Conservation (phyloP, 2,888 invertebrate species). For the Drosophila vallismaia region DNA sequence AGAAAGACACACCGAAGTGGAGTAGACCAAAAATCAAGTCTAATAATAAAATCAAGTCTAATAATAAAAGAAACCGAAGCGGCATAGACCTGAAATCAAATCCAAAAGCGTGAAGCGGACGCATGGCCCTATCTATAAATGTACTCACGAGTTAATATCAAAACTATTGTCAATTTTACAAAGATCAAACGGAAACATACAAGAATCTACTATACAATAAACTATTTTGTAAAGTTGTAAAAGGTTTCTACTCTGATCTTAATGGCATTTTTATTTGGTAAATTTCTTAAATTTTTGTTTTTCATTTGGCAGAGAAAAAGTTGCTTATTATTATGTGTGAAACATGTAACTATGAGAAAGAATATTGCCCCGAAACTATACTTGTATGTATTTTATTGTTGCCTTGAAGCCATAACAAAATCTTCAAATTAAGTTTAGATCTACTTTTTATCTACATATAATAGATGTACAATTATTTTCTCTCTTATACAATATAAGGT, state of each 20-base stretch:
- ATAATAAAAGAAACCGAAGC: conserved; percentile 8
- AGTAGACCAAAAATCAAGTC: conserved; percentile 27
- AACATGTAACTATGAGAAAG: conserved; percentile 3
- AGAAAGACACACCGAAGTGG: neutral
- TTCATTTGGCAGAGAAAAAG: neutral
- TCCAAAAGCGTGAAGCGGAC: conserved; percentile 29
- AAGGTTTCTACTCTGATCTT: conserved; percentile 22
- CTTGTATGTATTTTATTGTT: conserved; percentile 15
- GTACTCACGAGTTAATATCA: conserved; percentile 67
- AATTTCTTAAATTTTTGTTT: neutral
- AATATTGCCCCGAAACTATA: conserved; percentile 3
- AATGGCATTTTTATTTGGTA: neutral
- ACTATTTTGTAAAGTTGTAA: conserved; percentile 20
- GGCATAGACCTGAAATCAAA: no score
- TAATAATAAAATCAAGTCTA: conserved; percentile 43
- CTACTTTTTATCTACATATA: neutral
- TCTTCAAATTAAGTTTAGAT: conserved; percentile 58
- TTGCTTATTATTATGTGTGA: conserved; percentile 4
- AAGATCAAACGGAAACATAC: conserved; percentile 8
- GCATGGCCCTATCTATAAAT: conserved; percentile 35
- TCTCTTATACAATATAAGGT: conserved; percentile 30
- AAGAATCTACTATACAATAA: conserved; percentile 4
- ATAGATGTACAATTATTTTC: conserved; percentile 39
- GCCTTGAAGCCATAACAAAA: conserved; percentile 52
- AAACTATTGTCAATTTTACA: conserved; percentile 68